Evolutionary conservation across 35 echinoderm and acorn worm species (phyloP).

Genomic region (Strongylocentrotus purpuratus): DNA sequence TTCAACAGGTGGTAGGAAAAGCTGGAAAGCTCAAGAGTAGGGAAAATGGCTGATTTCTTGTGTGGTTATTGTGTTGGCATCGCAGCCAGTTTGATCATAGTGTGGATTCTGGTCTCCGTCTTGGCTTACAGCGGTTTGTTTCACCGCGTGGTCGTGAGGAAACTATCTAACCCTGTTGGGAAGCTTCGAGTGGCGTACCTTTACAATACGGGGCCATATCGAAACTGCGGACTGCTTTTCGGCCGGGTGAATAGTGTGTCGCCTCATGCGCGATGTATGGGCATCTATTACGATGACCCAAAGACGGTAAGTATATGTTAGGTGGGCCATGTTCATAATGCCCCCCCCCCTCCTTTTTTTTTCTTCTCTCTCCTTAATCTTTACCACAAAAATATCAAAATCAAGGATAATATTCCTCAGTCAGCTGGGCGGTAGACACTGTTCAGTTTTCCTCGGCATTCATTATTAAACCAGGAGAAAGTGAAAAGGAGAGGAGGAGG

Average conservation of each 20-base stretch:
- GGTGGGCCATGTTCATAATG: too few species aligned
- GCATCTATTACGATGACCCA: constrained; percentile 88
- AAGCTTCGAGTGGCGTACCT: constrained; percentile 77
- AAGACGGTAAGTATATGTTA: constrained; percentile 64
- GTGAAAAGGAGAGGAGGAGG: too few species aligned
- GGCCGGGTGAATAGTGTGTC: constrained; percentile 55
- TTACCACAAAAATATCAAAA: too few species aligned
- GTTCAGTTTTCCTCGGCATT: too few species aligned
- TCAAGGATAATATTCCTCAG: too few species aligned
- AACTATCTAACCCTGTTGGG: constrained; percentile 59
- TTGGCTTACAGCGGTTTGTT: constrained; percentile 75
- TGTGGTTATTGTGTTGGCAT: constrained; percentile 27
- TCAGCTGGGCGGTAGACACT: too few species aligned
- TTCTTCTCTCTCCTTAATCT: too few species aligned
- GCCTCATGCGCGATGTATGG: constrained; percentile 63
- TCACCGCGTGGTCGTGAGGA: constrained; percentile 60
- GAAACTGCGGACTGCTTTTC: constrained; percentile 70
- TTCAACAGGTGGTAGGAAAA: background rate
- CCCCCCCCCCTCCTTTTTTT: too few species aligned
- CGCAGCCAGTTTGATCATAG: constrained; percentile 30
- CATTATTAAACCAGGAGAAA: too few species aligned
- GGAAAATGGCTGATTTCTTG: background rate
- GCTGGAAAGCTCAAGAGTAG: background rate
- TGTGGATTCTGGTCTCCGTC: constrained; percentile 56
- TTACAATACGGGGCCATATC: constrained; percentile 76